Base-by-base conservation (phyloP, 2,888 invertebrate genomes). In the Melanotus villosus region DNA sequence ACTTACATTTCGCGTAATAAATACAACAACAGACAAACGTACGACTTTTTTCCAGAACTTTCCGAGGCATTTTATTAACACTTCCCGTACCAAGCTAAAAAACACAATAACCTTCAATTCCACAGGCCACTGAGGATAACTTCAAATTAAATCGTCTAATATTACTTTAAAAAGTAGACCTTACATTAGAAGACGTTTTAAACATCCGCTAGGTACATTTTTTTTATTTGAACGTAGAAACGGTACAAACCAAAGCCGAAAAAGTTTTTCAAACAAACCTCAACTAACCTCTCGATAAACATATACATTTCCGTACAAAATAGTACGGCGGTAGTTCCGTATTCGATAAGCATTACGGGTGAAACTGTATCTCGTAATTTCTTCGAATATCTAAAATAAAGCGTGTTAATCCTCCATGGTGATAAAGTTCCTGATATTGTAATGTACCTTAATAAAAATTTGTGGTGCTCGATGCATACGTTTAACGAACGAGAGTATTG, bases 241-340 rank as follows among this genome's bases (percentile, higher is more conserved):
- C 1, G 7, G 10, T 32, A 32, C 10, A 32, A 26, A 5, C 7
- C 7, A 26, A 26, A 5, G 7, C 7, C 7, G 4, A 12, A 34
- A 34, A 45, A 59, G 12, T 9, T 30, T 18, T 54, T 32, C 6
- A 5, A 16, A 38, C 9, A 43, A 56, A 34, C n/a, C n/a, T 34
- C 9, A 0, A 41, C 0, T 54, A 32, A 65, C 65, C 65, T 65
- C 54, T 65, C 65, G 45, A 65, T 56, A 41, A 57, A 57, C 45
- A 65, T 57, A 21, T 65, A 65, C 65, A 65, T 65, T 57, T 65
- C 64, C 2, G 64, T 56, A 45, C 64, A 65, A 21, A 65, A 65
- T 12, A 65, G 23, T 7, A 65, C 43, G 1, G 64, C 41, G 1
- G 64, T 65, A 2, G 64, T 65, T 21, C 10, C 30, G 21, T 56